Percentiles rank a stretch among this genome's conserved stretches.
Evolutionary conservation across 2,113 vertebrate genomes (phyloP).

Genomic region (Pituophis catenifer): DNA sequence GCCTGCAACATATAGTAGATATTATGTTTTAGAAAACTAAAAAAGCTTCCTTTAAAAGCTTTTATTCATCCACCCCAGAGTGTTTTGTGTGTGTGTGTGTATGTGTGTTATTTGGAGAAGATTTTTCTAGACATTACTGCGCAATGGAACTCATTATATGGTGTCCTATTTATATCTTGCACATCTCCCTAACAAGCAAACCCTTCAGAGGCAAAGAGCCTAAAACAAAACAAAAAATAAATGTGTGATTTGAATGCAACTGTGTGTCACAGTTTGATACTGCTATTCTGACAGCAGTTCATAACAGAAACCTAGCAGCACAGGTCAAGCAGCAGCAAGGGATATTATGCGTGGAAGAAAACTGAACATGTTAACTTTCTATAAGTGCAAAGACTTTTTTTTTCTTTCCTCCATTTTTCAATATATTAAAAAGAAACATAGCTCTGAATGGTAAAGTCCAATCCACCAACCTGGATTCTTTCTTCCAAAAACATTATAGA

Average conservation of each 20-base stretch:
- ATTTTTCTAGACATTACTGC: constrained; percentile 38
- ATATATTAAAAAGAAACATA: neutral
- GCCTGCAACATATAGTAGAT: neutral
- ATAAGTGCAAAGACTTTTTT: neutral
- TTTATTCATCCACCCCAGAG: constrained; percentile 7
- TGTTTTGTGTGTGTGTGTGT: neutral
- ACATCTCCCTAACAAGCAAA: constrained; percentile 53
- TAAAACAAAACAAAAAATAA: neutral
- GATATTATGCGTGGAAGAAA: constrained; percentile 38
- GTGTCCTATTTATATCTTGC: constrained; percentile 72
- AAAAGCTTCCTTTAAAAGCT: constrained; percentile 7
- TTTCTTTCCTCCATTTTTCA: neutral
- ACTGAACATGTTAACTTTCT: constrained; percentile 30
- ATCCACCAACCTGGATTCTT: constrained; percentile 13
- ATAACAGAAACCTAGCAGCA: constrained; percentile 64
- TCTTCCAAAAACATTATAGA: neutral
- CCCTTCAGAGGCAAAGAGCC: constrained; percentile 55
- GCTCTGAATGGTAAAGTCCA: constrained; percentile 1
- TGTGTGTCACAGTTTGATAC: constrained; percentile 53
- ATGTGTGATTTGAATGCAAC: constrained; percentile 66
- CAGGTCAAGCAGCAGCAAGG: constrained; percentile 42
- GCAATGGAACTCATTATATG: constrained; percentile 47
- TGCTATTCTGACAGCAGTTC: constrained; percentile 58
- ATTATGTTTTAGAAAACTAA: neutral
- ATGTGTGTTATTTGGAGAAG: neutral